phyloP scores from a whole-genome alignment of 2,797 vertebrate genomes.

The Cephalopachus bancanus region DNA sequence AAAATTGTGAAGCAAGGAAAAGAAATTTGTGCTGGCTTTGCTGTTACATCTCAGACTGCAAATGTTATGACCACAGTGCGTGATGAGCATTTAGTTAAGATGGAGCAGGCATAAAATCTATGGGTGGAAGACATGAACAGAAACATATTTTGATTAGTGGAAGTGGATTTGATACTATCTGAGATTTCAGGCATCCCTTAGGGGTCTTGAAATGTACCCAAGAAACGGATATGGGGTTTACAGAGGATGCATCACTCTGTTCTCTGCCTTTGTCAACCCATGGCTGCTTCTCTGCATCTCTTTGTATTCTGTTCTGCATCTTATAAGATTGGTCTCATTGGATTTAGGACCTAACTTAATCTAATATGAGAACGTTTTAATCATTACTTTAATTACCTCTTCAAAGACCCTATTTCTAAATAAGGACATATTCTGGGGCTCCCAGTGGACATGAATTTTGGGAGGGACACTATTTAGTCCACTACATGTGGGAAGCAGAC shows the following conservation, averaged over 20 bases:
- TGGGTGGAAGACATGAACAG: neutral
- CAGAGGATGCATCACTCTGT: fast-evolving
- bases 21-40: neutral
- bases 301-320: neutral
- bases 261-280: neutral
- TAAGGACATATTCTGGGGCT: neutral
- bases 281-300: fast-evolving
- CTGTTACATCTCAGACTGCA: neutral
- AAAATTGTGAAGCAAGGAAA: neutral
- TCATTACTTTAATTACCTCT: neutral
- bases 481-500: neutral
- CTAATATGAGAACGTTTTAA: neutral
- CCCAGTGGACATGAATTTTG: neutral
- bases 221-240: neutral
- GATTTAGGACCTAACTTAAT: neutral
- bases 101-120: neutral
- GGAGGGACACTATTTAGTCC: neutral
- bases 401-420: neutral
- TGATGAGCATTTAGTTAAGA: neutral
- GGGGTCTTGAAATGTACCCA: neutral
- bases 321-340: neutral
- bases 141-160: too few species aligned
- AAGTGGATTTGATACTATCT: neutral
- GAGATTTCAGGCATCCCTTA: neutral
- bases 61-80: neutral